phyloP scores from a whole-genome alignment of 2,888 invertebrate species.

The Yponomeuta sedellus region DNA sequence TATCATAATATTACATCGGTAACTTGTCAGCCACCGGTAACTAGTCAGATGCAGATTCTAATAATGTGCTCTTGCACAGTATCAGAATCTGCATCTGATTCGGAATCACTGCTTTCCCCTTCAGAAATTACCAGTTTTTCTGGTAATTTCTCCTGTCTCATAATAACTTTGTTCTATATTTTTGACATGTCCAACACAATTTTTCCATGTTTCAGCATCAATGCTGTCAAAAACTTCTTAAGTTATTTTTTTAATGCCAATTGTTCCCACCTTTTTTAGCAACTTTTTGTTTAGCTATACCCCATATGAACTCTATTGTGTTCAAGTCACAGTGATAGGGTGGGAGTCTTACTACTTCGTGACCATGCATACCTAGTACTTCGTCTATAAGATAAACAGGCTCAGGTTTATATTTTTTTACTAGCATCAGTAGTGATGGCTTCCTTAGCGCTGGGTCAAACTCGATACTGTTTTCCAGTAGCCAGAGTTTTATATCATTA shows the following conservation, averaged over 20 bases:
- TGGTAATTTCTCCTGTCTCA: not conserved
- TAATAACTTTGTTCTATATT: conserved; percentile 1
- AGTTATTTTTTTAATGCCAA: too few species aligned
- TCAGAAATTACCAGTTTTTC: not conserved
- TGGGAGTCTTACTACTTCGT: conserved; percentile 10
- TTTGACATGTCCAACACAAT: not conserved
- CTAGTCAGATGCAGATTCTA: too few species aligned
- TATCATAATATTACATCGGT: too few species aligned
- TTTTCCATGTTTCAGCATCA: conserved; percentile 2
- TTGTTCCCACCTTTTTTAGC: not conserved
- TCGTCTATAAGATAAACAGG: conserved; percentile 12
- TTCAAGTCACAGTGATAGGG: too few species aligned
- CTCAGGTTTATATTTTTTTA: conserved; percentile 11
- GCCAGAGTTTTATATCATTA: not conserved
- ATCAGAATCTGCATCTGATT: too few species aligned
- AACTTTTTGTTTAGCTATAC: conserved; percentile 12
- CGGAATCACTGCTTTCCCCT: too few species aligned
- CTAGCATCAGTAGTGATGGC: conserved; percentile 12
- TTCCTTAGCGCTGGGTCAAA: conserved; percentile 12
- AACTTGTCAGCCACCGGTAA: too few species aligned
- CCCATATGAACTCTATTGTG: not conserved
- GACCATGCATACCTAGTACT: conserved; percentile 4
- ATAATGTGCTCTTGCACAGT: too few species aligned
- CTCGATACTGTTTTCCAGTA: conserved; percentile 6
- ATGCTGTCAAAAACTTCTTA: not conserved